Evolutionary conservation across 2,113 vertebrate species (phyloP).

Genomic region (Zosterops hypoxanthus): DNA sequence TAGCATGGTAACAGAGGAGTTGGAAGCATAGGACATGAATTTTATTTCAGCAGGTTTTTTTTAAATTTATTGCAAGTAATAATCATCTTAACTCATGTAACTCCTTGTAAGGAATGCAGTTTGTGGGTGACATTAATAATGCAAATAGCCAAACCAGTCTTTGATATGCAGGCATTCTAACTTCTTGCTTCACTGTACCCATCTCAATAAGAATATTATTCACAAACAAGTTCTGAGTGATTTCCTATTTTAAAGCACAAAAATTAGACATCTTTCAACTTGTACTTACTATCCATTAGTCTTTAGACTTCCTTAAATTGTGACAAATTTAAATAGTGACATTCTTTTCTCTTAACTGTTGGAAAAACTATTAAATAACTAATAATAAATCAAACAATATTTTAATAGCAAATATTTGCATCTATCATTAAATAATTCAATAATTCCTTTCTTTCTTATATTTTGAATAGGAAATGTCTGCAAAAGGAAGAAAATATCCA

Average conservation of each 20-base stretch:
- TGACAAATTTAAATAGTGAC: neutral
- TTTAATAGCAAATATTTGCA: neutral
- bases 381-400: neutral
- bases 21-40: neutral
- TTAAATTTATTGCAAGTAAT: slow-evolving; percentile 6
- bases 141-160: neutral
- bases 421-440: neutral
- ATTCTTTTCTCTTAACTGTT: neutral
- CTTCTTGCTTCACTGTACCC: neutral
- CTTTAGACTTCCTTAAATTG: neutral
- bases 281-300: neutral
- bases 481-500: neutral
- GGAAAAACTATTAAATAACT: neutral
- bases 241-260: neutral
- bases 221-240: neutral
- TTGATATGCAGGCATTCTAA: neutral
- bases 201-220: neutral
- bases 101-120: slow-evolving; percentile 22
- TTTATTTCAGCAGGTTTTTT: neutral
- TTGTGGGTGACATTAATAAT: slow-evolving; percentile 10
- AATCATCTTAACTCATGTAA: neutral
- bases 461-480: neutral
- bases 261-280: neutral
- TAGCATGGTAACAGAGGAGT: neutral
- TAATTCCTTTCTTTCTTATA: neutral